Base-by-base conservation (phyloP, 2,888 invertebrate genomes). In the Timandra comae region DNA sequence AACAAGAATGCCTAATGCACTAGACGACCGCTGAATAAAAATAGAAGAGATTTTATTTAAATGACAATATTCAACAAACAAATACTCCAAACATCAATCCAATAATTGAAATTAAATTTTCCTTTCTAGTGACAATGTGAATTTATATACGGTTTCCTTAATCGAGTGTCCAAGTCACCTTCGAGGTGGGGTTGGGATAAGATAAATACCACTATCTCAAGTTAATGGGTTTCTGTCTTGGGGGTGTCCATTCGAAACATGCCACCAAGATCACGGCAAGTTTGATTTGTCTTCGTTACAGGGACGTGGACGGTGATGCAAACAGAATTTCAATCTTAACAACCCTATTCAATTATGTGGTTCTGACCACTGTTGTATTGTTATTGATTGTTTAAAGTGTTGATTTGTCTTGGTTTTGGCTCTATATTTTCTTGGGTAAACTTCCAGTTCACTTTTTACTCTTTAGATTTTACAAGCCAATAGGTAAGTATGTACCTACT, bases 211-310 rank as follows among this genome's bases (percentile, higher is more conserved):
- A 67, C 70, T 69, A 74, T 77, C 72, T 73, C 61, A 63, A 66
- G 67, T 73, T 77, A 81, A 80, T 80, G 71, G 77, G 60, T 73
- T 77, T 68, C 69, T 66, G 77, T 73, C 78, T 59, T 60, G 42
- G 53, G 74, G 74, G 75, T 62, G 76, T 74, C 71, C 70, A 63
- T 68, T 68, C 56, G 57, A 51, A 48, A 43, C 52, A 30, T 49
- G 61, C 49, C 62, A 58, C 64, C 58, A 74, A 66, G 73, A 72
- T 72, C 78, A 70, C 33, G 53, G 52, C 50, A 50, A 57, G 67
- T 66, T 79, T 80, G 78, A 84, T 82, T 82, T 82, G 82, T 82
- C 82, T 82, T 82, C 82, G 81, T 84, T 81, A 79, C 68, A 49
- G 50, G 51, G 77, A 76, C 79, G 62, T 61, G 58, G 63, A 58